Evolutionary conservation across 2,113 vertebrate species (phyloP).

Genomic region (Varanus komodoensis): DNA sequence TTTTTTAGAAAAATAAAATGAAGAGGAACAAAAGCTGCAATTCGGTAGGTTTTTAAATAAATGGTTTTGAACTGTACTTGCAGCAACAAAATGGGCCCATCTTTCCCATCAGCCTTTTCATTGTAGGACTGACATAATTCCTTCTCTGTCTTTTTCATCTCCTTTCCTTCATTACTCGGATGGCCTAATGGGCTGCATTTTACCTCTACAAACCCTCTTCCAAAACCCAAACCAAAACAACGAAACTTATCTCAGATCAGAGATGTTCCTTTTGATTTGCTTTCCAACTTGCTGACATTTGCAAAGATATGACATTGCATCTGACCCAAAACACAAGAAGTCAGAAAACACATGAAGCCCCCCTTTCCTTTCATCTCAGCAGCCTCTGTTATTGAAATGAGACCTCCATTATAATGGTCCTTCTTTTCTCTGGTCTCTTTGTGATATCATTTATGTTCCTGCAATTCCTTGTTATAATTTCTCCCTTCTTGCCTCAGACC

Average conservation of each 20-base stretch:
- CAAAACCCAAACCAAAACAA: constrained; percentile 9
- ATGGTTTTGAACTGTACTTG: constrained; percentile 42
- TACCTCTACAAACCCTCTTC: constrained; percentile 44
- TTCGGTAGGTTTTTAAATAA: constrained; percentile 34
- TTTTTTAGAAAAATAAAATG: not conserved
- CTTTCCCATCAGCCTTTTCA: constrained; percentile 56
- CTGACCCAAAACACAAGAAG: constrained; percentile 60
- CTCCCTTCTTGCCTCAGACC: constrained; percentile 49
- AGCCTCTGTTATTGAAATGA: constrained; percentile 70
- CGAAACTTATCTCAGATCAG: constrained; percentile 32
- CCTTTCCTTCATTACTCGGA: constrained; percentile 63
- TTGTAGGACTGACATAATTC: constrained; percentile 49
- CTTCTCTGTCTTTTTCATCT: constrained; percentile 57
- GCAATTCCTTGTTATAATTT: constrained; percentile 55
- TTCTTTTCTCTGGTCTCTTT: constrained; percentile 52
- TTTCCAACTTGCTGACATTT: constrained; percentile 62
- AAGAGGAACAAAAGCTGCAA: constrained; percentile 27
- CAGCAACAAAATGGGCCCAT: constrained; percentile 27
- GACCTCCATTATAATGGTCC: constrained; percentile 55
- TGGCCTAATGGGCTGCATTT: constrained; percentile 62
- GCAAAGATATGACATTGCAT: constrained; percentile 29
- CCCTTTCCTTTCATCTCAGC: constrained; percentile 71
- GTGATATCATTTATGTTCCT: constrained; percentile 54
- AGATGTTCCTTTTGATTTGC: constrained; percentile 70
- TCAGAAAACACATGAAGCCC: constrained; percentile 52